A percentile compares a stretch with the other conserved stretches of the same genome.
These are phyloP conservation scores for Parus major DNA, from an alignment of 2,113 vertebrate genomes.

Conservation along the genomic window DNA sequence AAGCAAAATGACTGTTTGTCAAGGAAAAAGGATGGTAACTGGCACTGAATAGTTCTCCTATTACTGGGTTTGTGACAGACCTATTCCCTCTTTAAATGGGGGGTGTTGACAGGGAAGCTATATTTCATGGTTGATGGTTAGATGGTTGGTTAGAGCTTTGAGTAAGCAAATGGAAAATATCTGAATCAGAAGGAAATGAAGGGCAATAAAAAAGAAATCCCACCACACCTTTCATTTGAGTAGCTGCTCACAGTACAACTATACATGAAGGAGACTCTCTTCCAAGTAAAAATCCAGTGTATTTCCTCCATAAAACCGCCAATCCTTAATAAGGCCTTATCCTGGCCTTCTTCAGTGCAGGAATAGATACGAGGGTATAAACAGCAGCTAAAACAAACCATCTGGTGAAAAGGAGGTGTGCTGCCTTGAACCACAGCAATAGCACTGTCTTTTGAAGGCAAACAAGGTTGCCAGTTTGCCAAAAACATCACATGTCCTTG, in stretches of 20 bases:
- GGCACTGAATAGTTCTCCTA: not conserved
- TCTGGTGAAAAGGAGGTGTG: not conserved
- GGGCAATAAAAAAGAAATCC: not conserved
- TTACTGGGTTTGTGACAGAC: not conserved
- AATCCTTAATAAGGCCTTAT: not conserved
- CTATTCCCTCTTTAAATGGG: not conserved
- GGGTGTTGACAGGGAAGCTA: not conserved
- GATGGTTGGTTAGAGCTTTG: not conserved
- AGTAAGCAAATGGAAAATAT: slow-evolving; percentile 22
- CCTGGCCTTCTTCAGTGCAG: not conserved
- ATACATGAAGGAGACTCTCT: not conserved
- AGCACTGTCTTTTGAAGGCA: not conserved
- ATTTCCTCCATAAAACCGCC: not conserved
- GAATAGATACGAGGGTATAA: rapidly evolving
- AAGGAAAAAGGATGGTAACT: not conserved
- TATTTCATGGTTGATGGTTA: slow-evolving; percentile 1
- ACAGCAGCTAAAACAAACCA: not conserved
- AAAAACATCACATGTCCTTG: not conserved
- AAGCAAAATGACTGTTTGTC: not conserved
- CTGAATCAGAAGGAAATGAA: slow-evolving; percentile 26
- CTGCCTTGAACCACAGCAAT: not conserved
- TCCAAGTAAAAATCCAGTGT: not conserved
- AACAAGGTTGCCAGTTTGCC: not conserved
- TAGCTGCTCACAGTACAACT: not conserved
- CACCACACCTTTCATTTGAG: not conserved